Conservation (phyloP, 1,140 invertebrate species). For the Drosophila punjabiensis region DNA sequence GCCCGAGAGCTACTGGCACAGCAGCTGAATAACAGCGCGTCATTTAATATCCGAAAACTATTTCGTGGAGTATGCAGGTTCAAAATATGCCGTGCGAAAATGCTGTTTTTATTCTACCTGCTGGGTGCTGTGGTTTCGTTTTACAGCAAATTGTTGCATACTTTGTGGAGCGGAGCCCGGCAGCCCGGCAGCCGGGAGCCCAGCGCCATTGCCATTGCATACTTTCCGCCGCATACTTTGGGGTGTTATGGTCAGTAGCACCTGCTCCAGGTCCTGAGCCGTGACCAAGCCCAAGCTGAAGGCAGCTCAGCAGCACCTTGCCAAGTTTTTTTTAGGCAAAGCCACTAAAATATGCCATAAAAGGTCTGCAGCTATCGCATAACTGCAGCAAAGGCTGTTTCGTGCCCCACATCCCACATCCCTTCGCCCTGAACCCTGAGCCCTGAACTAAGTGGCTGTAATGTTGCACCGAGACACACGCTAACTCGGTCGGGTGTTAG, state of each 20-base stretch:
- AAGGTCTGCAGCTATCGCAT: slow-evolving; percentile 73
- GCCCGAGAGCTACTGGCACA: not conserved
- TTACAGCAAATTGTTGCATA: slow-evolving; percentile 75
- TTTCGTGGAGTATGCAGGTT: not conserved
- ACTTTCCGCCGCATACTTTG: slow-evolving; percentile 47
- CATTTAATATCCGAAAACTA: slow-evolving; percentile 62
- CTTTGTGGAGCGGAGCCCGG: slow-evolving; percentile 40
- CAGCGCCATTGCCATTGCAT: slow-evolving; percentile 16
- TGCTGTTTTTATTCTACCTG: slow-evolving; percentile 39
- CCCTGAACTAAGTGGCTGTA: slow-evolving; percentile 64
- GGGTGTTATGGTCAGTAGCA: slow-evolving; percentile 62
- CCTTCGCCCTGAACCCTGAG: not conserved
- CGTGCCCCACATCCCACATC: slow-evolving; percentile 15
- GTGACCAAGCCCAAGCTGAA: slow-evolving; percentile 11
- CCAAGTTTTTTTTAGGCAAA: slow-evolving; percentile 59
- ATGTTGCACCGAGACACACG: slow-evolving; percentile 60
- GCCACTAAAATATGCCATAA: slow-evolving; percentile 78
- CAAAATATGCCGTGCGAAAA: slow-evolving; percentile 58
- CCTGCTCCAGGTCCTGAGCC: slow-evolving; percentile 10
- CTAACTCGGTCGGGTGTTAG: slow-evolving; percentile 70
- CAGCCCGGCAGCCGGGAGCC: not conserved
- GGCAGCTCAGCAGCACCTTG: slow-evolving; percentile 47
- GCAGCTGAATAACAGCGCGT: slow-evolving; percentile 6
- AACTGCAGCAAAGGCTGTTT: slow-evolving; percentile 63
- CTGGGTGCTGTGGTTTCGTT: slow-evolving; percentile 65